Evolutionary conservation across 1,140 invertebrate species (phyloP).

Genomic region (Zophobas atratus): DNA sequence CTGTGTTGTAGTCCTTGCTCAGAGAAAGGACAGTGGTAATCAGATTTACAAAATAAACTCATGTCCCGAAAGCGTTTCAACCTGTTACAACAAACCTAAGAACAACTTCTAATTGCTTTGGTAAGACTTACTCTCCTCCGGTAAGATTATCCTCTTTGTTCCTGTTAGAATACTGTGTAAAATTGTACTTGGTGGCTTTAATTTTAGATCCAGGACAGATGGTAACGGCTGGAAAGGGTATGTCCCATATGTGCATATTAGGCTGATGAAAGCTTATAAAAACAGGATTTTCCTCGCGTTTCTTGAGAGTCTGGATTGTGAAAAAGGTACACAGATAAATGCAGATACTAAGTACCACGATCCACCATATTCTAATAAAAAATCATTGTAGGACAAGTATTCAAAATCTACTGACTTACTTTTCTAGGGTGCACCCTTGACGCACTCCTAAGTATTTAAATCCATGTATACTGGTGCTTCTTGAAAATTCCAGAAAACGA

Average conservation of each 20-base stretch:
- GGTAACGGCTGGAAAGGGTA: constrained; percentile 72
- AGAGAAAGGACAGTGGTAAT: no score
- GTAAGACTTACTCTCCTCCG: not conserved
- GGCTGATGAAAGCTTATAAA: constrained; percentile 72
- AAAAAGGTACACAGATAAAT: constrained; percentile 35
- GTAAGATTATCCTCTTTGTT: not conserved
- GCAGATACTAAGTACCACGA: constrained; percentile 36
- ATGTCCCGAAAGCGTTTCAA: no score
- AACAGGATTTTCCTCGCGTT: constrained; percentile 70
- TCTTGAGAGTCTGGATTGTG: constrained; percentile 24
- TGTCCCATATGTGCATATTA: constrained; percentile 70
- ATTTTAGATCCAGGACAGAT: constrained; percentile 68
- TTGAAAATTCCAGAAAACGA: not conserved
- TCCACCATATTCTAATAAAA: constrained; percentile 50
- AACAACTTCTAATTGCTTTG: no score
- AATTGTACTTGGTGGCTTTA: not conserved
- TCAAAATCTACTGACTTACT: constrained; percentile 62
- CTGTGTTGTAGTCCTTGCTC: no score
- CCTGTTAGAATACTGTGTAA: not conserved
- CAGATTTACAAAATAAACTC: no score
- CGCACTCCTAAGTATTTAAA: not conserved
- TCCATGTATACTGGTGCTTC: not conserved
- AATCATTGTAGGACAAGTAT: constrained; percentile 70
- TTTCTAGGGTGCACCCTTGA: not conserved
- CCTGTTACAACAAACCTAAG: no score